Conservation (phyloP, 2,888 invertebrate genomes). For the Archaeoteleia sp. region DNA sequence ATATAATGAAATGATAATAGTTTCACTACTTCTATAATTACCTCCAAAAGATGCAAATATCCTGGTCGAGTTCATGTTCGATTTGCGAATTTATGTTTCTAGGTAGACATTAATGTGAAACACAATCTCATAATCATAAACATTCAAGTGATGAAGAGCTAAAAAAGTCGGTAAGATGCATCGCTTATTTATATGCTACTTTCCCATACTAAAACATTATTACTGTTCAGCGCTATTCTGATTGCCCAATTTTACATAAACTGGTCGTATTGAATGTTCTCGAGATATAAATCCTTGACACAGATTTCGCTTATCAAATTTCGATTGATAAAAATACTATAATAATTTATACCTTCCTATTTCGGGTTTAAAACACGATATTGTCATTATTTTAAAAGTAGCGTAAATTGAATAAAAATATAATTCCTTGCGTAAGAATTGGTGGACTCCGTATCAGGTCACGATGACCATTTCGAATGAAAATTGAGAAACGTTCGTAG, state of each 20-base stretch:
- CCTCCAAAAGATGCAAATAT: not conserved
- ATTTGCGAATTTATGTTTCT: conserved; percentile 30
- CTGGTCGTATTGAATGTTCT: not conserved
- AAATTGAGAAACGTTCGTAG: too few species aligned
- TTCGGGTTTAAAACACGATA: not conserved
- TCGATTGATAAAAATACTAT: conserved; percentile 27
- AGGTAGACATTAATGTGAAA: conserved; percentile 36
- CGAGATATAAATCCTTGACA: conserved; percentile 36
- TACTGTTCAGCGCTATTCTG: conserved; percentile 27
- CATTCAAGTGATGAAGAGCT: conserved; percentile 15
- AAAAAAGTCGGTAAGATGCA: conserved; percentile 37
- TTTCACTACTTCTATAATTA: too few species aligned
- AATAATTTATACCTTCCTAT: conserved; percentile 15
- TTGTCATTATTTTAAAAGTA: too few species aligned
- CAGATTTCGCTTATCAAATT: conserved; percentile 42
- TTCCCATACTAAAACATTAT: conserved; percentile 39
- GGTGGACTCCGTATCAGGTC: too few species aligned
- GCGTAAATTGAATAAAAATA: too few species aligned
- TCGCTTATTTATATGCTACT: conserved; percentile 39
- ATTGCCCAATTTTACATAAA: conserved; percentile 38
- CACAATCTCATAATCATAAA: conserved; percentile 14
- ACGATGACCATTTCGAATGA: too few species aligned
- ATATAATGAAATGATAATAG: too few species aligned
- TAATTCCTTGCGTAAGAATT: too few species aligned
- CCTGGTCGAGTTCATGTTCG: conserved; percentile 15